Evolutionary conservation across 1,140 invertebrate species (phyloP).

Genomic region (Brachionus sp.): DNA sequence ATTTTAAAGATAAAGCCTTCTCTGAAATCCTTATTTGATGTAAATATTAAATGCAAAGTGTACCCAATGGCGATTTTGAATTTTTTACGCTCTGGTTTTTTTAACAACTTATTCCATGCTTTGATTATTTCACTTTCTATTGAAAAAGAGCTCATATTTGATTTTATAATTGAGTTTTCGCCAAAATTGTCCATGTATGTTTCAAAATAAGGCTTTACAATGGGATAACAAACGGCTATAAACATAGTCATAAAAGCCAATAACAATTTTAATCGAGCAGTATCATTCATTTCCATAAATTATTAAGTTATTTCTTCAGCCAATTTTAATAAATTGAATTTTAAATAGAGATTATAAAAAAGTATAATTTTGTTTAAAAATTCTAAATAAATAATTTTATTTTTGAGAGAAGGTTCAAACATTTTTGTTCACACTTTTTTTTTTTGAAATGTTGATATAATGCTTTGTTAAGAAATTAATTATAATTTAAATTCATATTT

Average conservation of each 20-base stretch:
- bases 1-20: background rate
- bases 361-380: background rate
- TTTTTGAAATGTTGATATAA: background rate
- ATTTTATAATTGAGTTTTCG: background rate
- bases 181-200: background rate
- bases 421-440: background rate
- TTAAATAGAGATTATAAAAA: background rate
- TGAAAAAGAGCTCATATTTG: background rate
- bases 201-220: background rate
- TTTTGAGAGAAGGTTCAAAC: background rate
- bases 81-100: background rate
- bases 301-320: background rate
- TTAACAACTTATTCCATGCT: background rate
- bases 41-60: background rate
- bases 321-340: background rate
- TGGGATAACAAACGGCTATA: background rate
- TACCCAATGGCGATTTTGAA: conserved; percentile 37
- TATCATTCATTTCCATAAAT: background rate
- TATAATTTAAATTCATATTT: conserved; percentile 2
- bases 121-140: conserved; percentile 37
- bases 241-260: conserved; percentile 16
- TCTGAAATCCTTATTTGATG: background rate
- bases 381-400: background rate
- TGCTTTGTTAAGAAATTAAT: background rate
- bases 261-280: background rate